Evolutionary conservation across 1,140 invertebrate genomes (phyloP), one percentile per base, ranked within the genome.

Genomic region (Calephelis virginiensis): DNA sequence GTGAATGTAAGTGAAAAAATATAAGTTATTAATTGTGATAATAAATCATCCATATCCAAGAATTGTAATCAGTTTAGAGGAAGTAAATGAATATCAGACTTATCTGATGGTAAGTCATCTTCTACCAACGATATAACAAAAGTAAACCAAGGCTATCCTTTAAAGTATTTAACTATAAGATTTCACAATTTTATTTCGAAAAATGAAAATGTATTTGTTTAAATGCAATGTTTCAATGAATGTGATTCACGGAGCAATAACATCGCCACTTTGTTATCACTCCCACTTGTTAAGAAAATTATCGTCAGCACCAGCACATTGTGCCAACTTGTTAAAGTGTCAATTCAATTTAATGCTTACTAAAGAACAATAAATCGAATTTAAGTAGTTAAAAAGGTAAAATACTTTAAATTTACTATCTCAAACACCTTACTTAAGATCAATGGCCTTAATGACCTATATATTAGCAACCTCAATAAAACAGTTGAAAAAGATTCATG

Each of bases 221-320:
- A 28, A 17, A 56, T 11, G 50, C 17, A 37, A 56, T 56, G 28
- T 37, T 56, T 56, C 13, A 56, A 56, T 56, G 37, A 56, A 56
- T 37, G 17, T 46, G 61, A 62, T 62, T 62, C 40, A 45, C 61
- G 10, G 50, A 37, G 50, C 50, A 46, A 45, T 62, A 62, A 17
- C 61, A 60, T 68, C 66, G 48, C 38, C 60, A 72, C 64, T 56
- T 64, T 71, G 65, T 71, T 68, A 71, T 64, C 67, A 62, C 62
- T 68, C 70, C 64, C 67, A 72, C 67, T 63, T 43, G 67, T 66
- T 61, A 61, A 61, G 63, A 69, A 66, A 68, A 68, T 68, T 66
- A 68, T 72, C 61, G 49, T 50, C 46, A 60, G 50, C 50, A 43
- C 17, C 50, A 56, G 45, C 13, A 62, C 61, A 68, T 61, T 66